A percentile compares a stretch with the other conserved stretches of the same genome.
Conservation (phyloP, 2,113 vertebrate species). For the Bombycilla garrulus region DNA sequence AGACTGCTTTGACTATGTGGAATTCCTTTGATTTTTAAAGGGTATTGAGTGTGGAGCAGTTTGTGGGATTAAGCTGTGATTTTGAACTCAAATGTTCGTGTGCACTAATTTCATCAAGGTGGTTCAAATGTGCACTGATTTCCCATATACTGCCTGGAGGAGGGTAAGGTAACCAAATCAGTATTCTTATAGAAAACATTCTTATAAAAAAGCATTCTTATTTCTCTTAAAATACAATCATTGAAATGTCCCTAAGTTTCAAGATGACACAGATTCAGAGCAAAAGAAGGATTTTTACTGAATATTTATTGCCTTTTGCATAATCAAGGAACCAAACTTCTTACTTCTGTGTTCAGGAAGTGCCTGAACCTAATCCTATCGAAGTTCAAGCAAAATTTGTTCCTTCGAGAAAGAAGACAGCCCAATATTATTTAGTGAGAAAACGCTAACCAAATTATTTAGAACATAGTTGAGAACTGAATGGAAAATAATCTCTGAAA, state of each 20-base stretch:
- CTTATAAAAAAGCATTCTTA: not conserved
- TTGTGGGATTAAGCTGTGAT: not conserved
- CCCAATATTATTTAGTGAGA: not conserved
- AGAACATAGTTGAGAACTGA: not conserved
- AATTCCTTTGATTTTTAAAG: constrained; percentile 14
- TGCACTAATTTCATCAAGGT: not conserved
- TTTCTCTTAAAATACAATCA: not conserved
- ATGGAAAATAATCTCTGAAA: not conserved
- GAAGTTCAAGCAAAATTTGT: not conserved
- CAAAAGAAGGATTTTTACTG: not conserved
- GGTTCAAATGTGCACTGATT: not conserved
- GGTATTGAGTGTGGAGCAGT: not conserved
- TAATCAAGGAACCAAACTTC: not conserved
- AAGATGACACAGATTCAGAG: not conserved
- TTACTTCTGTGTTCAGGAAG: not conserved
- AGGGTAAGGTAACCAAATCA: not conserved
- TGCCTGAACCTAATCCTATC: not conserved
- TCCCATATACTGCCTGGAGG: not conserved
- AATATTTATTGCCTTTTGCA: not conserved
- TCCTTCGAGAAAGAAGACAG: not conserved
- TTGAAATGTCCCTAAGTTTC: not conserved
- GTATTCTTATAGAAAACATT: not conserved
- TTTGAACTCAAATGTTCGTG: not conserved
- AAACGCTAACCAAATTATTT: not conserved
- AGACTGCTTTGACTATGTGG: constrained; percentile 4